These are phyloP conservation scores for Carlito syrichta DNA, from an alignment of 2,113 vertebrate species.

Conservation along the genomic window DNA sequence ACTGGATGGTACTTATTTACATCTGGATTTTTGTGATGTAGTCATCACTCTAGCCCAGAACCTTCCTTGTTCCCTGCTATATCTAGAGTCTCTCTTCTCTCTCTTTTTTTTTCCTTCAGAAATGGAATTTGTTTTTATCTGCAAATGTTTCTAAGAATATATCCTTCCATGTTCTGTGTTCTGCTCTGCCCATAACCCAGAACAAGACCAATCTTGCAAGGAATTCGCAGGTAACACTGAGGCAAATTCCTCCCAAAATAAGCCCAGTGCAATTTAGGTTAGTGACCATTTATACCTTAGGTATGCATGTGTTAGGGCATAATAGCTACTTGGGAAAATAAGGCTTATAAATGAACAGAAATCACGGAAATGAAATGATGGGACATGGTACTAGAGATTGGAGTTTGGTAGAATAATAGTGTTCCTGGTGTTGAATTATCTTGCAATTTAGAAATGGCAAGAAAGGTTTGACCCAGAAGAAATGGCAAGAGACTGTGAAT, in stretches of 20 bases:
- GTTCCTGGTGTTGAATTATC: constrained; percentile 32
- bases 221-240: constrained; percentile 39
- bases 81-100: neutral
- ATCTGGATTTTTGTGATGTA: neutral
- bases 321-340: constrained; percentile 45
- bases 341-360: constrained; percentile 40
- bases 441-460: constrained; percentile 46
- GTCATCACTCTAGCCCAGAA: neutral
- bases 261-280: neutral
- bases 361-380: constrained; percentile 35
- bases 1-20: neutral
- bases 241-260: constrained; percentile 8
- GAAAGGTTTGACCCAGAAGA: constrained; percentile 17
- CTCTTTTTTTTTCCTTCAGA: neutral
- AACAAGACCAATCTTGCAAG: neutral
- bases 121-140: constrained; percentile 25
- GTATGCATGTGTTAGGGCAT: neutral
- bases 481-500: neutral
- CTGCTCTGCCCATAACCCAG: neutral
- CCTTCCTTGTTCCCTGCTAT: neutral
- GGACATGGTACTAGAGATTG: constrained; percentile 22
- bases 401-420: constrained; percentile 34
- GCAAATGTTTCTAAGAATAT: neutral
- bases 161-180: neutral
- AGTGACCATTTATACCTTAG: constrained; percentile 31